Base-by-base conservation (phyloP, 2,797 vertebrate species). In the Spondyliosoma cantharus region DNA sequence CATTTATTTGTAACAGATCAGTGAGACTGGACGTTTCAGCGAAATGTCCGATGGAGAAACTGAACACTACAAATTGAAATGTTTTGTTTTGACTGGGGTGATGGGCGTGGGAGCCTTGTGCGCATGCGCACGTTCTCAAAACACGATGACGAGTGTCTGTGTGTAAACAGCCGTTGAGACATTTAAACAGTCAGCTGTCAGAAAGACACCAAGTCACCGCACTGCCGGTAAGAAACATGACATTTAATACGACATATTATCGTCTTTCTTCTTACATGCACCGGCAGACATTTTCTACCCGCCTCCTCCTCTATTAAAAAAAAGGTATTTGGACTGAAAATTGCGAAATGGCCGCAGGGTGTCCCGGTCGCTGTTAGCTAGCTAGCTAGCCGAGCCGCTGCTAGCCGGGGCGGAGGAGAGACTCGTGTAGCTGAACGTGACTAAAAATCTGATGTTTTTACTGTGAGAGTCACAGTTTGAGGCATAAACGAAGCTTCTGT, bases 111-210 rank as follows among this genome's bases (percentile, higher is more conserved):
- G 57, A 6, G 3, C 3, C 4, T 15, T 49, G 3, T 13, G 27
- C 93, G 92, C 93, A 93, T 94, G 93, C 92, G 93, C 87, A 3
- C 5, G 1, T 2, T 0, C 0, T 22, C 8, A n/a, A 25, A 61
- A 61, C 48, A 60, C 32, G 14, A 19, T 77, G 75, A 92, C 90
- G 88, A 78, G 52, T 5, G 2, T 56, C 4, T 59, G 86, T 68
- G 81, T 79, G 90, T 90, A 94, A 94, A 93, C 88, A 87, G 3
- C 67, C 81, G 76, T 91, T 29, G n/a, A 22, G 86, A 70, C 85
- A 71, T 92, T 95, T 94, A 94, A 95, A 93, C 45, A 0, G 49
- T 74, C 76, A 75, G 82, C 91, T 90, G 92, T 90, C 83, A 67
- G 46, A 22, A 1, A n/a, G 17, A 27, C 67, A 1, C 19, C 19